Evolutionary conservation across 2,888 invertebrate species (phyloP).

Genomic region (Apoderus coryli): DNA sequence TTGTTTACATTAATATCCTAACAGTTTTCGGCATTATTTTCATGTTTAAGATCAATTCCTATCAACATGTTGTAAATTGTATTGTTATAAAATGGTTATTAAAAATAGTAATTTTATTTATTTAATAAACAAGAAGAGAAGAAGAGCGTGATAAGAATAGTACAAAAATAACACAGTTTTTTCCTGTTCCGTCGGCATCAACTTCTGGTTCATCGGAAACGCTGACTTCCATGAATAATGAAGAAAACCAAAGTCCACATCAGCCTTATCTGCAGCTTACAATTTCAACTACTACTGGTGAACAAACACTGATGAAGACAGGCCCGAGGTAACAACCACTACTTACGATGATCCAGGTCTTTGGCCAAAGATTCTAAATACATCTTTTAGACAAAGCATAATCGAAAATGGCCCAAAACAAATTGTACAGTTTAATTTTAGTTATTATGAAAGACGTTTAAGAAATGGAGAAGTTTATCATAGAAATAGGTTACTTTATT

Average conservation of each 20-base stretch:
- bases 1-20: too few species aligned
- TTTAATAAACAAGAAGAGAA: slow-evolving; percentile 1
- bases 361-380: slow-evolving; percentile 1
- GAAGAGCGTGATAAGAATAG: slow-evolving; percentile 1
- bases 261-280: too few species aligned
- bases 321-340: background rate
- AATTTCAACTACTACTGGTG: too few species aligned
- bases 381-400: background rate
- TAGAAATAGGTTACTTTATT: slow-evolving; percentile 1
- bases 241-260: too few species aligned
- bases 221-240: too few species aligned
- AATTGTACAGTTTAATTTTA: slow-evolving; percentile 1
- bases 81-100: too few species aligned
- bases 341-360: slow-evolving; percentile 2
- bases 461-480: background rate
- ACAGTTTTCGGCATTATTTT: too few species aligned
- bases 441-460: slow-evolving; percentile 2
- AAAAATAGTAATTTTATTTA: too few species aligned
- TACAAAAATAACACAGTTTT: slow-evolving; percentile 1
- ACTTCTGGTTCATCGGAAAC: background rate
- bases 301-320: background rate
- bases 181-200: slow-evolving; percentile 2
- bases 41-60: too few species aligned
- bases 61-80: too few species aligned
- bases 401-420: slow-evolving; percentile 2